Evolutionary conservation across 2,888 invertebrate genomes (phyloP).

Genomic region (Calameuta filiformis): DNA sequence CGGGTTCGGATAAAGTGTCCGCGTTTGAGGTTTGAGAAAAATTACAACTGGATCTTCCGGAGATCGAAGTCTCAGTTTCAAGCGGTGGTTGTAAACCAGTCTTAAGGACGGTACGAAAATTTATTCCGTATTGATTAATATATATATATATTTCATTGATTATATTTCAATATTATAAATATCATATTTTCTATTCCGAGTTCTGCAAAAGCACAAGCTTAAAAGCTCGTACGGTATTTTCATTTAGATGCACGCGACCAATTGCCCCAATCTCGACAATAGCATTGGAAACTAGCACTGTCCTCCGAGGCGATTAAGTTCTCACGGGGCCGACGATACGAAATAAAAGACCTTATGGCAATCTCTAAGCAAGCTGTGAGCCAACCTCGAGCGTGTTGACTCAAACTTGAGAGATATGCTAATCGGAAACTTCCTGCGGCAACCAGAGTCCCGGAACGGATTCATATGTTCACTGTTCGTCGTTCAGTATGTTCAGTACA

Average conservation of each 20-base stretch:
- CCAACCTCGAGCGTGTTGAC: conserved; percentile 1
- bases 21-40: not conserved
- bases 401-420: conserved; percentile 36
- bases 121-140: not conserved
- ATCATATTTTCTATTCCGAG: not conserved
- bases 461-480: not conserved
- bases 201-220: not conserved
- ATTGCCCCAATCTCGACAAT: not conserved
- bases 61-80: not conserved
- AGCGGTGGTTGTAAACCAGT: not conserved
- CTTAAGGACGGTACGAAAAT: not conserved
- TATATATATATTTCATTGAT: not conserved
- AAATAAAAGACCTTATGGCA: not conserved
- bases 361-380: not conserved
- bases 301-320: not conserved
- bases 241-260: not conserved
- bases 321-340: conserved; percentile 1
- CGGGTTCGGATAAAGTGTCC: not conserved
- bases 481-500: not conserved
- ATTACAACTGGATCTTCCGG: not conserved
- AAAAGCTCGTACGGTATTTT: not conserved
- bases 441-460: conserved; percentile 1
- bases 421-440: conserved; percentile 50
- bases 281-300: not conserved
- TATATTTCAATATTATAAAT: not conserved